These are phyloP conservation scores for Drosophila neonasuta DNA, from an alignment of 2,888 invertebrate genomes.

Conservation along the genomic window DNA sequence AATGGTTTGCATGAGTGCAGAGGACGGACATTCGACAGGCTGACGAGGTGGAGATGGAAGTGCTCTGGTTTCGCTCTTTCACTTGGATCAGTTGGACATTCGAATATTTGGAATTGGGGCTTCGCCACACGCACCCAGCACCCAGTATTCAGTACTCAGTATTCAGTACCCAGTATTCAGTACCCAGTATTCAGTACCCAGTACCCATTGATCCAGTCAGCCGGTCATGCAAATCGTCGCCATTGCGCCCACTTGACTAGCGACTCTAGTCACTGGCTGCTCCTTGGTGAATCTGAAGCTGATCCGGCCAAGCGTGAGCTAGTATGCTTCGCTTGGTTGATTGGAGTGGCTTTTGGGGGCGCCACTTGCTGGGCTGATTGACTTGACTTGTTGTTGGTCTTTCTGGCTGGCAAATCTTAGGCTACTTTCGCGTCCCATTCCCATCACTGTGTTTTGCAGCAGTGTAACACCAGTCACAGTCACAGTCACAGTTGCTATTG, in stretches of 20 bases:
- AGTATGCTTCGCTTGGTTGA: constrained; percentile 54
- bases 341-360: constrained; percentile 42
- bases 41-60: constrained; percentile 21
- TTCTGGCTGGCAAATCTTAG: constrained; percentile 33
- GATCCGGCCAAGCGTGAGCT: constrained; percentile 49
- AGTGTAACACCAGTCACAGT: background rate
- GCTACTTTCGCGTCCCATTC: constrained; percentile 41
- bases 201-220: constrained; percentile 50
- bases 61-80: constrained; percentile 69
- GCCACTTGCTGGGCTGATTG: constrained; percentile 34
- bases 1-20: constrained; percentile 57
- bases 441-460: background rate
- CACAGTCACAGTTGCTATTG: background rate
- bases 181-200: constrained; percentile 27
- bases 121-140: constrained; percentile 64
- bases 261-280: constrained; percentile 12
- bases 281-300: constrained; percentile 9
- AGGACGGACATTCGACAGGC: background rate
- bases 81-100: constrained; percentile 4
- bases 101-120: constrained; percentile 29
- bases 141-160: constrained; percentile 58
- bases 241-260: constrained; percentile 51
- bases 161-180: constrained; percentile 35
- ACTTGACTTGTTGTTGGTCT: background rate
- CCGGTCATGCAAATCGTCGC: constrained; percentile 73